Evolutionary conservation across 2,797 vertebrate genomes (phyloP).

Genomic region (Myotis pilosus): DNA sequence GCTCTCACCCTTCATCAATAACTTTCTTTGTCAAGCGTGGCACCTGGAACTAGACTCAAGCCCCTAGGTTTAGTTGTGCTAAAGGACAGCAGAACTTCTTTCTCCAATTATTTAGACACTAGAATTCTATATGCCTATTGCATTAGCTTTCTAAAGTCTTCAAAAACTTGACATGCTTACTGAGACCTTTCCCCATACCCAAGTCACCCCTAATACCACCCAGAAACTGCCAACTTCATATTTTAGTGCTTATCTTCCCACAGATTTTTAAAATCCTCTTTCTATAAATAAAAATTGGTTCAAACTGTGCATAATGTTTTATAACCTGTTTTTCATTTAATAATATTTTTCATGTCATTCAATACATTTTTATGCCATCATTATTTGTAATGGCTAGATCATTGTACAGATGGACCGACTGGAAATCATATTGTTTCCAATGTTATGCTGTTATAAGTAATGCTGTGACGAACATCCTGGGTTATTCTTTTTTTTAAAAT

Average conservation of each 20-base stretch:
- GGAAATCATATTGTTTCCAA: neutral
- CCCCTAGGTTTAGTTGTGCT: neutral
- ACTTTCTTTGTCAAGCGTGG: neutral
- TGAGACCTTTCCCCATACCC: neutral
- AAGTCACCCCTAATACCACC: neutral
- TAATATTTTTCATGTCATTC: neutral
- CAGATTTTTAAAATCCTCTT: neutral
- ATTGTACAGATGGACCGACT: neutral
- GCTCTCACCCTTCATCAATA: neutral
- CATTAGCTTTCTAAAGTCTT: neutral
- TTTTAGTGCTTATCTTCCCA: neutral
- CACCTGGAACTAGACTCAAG: neutral
- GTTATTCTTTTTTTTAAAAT: neutral
- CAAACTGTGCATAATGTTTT: neutral
- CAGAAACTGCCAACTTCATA: neutral
- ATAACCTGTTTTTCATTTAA: neutral
- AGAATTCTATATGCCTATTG: neutral
- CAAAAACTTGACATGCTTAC: neutral
- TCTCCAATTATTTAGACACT: neutral
- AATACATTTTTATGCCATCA: neutral
- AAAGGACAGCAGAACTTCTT: neutral
- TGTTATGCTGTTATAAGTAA: neutral
- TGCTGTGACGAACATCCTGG: neutral
- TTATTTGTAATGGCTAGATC: neutral
- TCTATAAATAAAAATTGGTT: neutral